Conservation (phyloP, 2,888 invertebrate species). For the Cenopis cana region DNA sequence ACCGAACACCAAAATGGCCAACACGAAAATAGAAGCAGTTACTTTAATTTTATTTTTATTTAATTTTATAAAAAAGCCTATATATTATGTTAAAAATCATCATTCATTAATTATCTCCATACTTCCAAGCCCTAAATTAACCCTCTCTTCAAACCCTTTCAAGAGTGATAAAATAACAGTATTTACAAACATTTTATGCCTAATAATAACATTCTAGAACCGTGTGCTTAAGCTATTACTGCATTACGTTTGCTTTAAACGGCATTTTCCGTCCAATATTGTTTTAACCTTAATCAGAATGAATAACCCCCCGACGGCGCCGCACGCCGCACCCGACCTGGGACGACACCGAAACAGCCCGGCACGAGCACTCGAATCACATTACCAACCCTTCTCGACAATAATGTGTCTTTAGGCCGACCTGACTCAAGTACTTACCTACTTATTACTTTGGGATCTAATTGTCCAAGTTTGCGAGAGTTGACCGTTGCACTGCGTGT, state of each 20-base stretch:
- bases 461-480: background rate
- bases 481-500: background rate
- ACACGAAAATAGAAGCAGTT: too few relatives aligned
- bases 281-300: conserved; percentile 10
- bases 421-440: background rate
- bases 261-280: background rate
- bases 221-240: background rate
- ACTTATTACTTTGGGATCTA: conserved; percentile 11
- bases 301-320: background rate
- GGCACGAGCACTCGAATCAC: conserved; percentile 22
- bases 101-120: too few relatives aligned
- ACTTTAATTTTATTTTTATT: too few relatives aligned
- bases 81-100: too few relatives aligned
- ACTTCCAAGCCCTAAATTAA: too few relatives aligned
- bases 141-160: too few relatives aligned
- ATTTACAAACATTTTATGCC: too few relatives aligned
- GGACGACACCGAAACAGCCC: background rate
- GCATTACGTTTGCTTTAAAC: background rate
- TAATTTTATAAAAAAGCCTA: too few relatives aligned
- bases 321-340: too few relatives aligned
- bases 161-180: too few relatives aligned
- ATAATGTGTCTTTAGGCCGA: conserved; percentile 29
- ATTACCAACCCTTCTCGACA: conserved; percentile 23
- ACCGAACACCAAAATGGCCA: too few relatives aligned
- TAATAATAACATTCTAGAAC: too few relatives aligned